These are phyloP conservation scores for Gobio gobio DNA, from an alignment of 2,113 vertebrate species.

Conservation along the genomic window DNA sequence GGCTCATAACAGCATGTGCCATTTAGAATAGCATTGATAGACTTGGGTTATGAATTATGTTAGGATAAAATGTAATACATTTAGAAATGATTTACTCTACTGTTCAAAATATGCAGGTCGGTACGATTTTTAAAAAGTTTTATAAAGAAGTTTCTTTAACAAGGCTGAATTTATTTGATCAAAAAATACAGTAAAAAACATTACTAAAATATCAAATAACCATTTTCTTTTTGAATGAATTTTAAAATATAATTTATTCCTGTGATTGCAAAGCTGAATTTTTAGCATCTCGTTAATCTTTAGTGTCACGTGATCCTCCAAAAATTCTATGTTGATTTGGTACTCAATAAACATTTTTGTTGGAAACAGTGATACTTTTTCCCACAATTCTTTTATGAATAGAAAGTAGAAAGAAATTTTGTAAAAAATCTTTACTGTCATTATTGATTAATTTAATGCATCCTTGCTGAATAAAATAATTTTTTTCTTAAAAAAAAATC, in stretches of 20 bases:
- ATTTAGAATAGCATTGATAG: neutral
- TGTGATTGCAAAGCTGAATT: too few species aligned
- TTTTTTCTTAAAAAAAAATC: neutral
- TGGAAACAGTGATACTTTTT: neutral
- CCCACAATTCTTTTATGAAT: neutral
- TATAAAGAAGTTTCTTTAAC: neutral
- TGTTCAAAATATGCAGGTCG: too few species aligned
- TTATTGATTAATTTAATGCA: neutral
- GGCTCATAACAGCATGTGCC: neutral
- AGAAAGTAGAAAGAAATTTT: neutral
- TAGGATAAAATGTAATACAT: neutral
- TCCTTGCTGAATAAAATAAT: neutral
- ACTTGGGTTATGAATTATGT: neutral
- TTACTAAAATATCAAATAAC: neutral
- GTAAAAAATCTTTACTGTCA: neutral
- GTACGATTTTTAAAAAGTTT: neutral
- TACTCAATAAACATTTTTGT: too few species aligned
- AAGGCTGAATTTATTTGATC: neutral
- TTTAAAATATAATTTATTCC: too few species aligned
- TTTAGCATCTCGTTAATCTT: too few species aligned
- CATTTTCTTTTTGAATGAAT: too few species aligned
- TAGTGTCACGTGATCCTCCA: too few species aligned
- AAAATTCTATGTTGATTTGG: too few species aligned
- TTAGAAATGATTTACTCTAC: neutral
- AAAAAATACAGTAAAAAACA: neutral